Evolutionary conservation across 2,888 invertebrate species (phyloP).

Genomic region (Archips xylosteana): DNA sequence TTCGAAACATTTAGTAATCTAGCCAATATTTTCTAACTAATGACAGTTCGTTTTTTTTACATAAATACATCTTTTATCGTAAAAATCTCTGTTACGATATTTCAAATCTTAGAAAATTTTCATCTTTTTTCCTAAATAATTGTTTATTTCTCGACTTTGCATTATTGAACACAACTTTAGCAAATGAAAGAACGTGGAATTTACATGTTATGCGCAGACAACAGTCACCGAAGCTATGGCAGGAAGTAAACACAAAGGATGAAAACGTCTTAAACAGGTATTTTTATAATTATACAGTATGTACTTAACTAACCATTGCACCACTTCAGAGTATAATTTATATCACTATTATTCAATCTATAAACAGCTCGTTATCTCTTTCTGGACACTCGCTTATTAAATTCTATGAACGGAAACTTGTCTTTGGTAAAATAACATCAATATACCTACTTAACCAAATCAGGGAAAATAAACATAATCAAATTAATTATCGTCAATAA

Average conservation of each 20-base stretch:
- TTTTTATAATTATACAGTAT: conserved; percentile 61
- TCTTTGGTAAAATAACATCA: conserved; percentile 81
- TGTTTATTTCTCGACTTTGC: conserved; percentile 33
- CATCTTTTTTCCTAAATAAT: conserved; percentile 49
- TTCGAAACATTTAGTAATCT: conserved; percentile 59
- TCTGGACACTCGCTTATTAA: conserved; percentile 58
- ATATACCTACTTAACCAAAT: conserved; percentile 63
- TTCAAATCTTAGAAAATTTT: conserved; percentile 61
- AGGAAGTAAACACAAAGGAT: conserved; percentile 58
- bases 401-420: conserved; percentile 72
- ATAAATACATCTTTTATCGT: conserved; percentile 78
- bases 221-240: conserved; percentile 75
- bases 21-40: conserved; percentile 55
- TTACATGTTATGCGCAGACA: conserved; percentile 56
- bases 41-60: conserved; percentile 64
- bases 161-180: conserved; percentile 45
- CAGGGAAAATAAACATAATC: conserved; percentile 58
- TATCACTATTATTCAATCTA: conserved; percentile 61
- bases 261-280: conserved; percentile 60
- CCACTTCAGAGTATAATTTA: conserved; percentile 74
- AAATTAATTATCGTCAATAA: conserved; percentile 63
- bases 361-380: conserved; percentile 54
- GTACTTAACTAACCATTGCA: conserved; percentile 78
- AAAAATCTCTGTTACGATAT: conserved; percentile 68
- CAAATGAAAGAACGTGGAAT: conserved; percentile 44